Conservation (phyloP, 2,113 vertebrate species). For the Hoplias malabaricus region DNA sequence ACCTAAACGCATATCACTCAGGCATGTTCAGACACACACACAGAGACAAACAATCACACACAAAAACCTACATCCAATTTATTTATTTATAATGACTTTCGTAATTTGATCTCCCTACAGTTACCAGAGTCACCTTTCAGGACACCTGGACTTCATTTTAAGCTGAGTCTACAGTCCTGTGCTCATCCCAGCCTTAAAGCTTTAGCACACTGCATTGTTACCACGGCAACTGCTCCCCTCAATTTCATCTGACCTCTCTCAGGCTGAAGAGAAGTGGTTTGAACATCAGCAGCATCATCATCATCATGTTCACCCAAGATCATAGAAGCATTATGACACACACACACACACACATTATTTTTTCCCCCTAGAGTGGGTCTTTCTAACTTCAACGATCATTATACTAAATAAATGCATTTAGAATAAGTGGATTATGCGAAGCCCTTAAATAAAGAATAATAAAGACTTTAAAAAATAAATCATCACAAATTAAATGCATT, state of each 20-base stretch:
- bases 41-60: no score
- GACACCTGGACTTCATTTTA: not conserved
- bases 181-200: constrained; percentile 15
- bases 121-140: not conserved
- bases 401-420: not conserved
- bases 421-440: constrained; percentile 16
- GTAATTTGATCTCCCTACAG: not conserved
- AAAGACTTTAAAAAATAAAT: no score
- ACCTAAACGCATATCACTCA: no score
- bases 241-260: constrained; percentile 38
- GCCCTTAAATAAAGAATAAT: no score
- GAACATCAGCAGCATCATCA: constrained; percentile 28
- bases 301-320: constrained; percentile 23
- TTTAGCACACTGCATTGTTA: constrained; percentile 10
- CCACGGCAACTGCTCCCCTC: constrained; percentile 38
- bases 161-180: not conserved
- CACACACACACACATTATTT: not conserved
- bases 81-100: not conserved
- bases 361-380: not conserved
- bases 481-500: constrained; percentile 3
- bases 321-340: not conserved
- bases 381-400: not conserved
- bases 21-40: no score
- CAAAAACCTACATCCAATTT: no score
- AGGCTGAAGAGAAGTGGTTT: constrained; percentile 4